Conservation (phyloP, 2,797 vertebrate genomes). For the Anguilla marmorata region DNA sequence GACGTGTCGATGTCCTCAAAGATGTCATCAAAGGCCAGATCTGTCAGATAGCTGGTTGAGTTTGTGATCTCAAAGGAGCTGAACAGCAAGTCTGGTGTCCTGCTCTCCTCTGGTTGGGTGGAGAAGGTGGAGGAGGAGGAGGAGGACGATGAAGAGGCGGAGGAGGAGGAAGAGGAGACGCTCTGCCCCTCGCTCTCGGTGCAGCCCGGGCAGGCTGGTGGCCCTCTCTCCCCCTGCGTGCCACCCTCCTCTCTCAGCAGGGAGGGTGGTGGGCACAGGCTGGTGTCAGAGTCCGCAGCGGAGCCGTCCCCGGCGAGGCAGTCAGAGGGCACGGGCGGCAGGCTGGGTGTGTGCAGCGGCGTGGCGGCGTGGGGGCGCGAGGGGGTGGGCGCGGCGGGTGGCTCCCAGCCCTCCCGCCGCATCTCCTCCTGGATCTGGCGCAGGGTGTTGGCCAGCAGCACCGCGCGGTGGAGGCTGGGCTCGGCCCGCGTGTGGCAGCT, state of each 20-base stretch:
- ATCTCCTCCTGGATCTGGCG: slow-evolving; percentile 85
- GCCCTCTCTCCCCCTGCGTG: slow-evolving; percentile 67
- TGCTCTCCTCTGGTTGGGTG: slow-evolving; percentile 57
- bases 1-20: slow-evolving; percentile 89
- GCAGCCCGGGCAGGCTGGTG: slow-evolving; percentile 67
- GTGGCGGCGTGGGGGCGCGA: background rate
- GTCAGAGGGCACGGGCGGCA: slow-evolving; percentile 49
- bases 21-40: slow-evolving; percentile 83
- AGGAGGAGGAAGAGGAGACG: slow-evolving; percentile 34
- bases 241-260: slow-evolving; percentile 71
- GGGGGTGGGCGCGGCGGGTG: background rate
- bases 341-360: slow-evolving; percentile 30
- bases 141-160: background rate
- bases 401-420: slow-evolving; percentile 65
- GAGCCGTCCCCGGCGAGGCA: slow-evolving; percentile 54
- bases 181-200: slow-evolving; percentile 52
- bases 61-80: slow-evolving; percentile 78
- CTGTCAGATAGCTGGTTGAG: slow-evolving; percentile 80
- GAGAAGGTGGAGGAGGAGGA: slow-evolving; percentile 25
- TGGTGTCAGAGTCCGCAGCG: slow-evolving; percentile 58
- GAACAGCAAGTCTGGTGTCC: slow-evolving; percentile 63
- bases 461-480: slow-evolving; percentile 83
- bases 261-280: slow-evolving; percentile 61
- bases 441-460: slow-evolving; percentile 84
- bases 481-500: slow-evolving; percentile 76